Evolutionary conservation across 2,888 invertebrate genomes (phyloP).

Genomic region (Synergus umbraculus): DNA sequence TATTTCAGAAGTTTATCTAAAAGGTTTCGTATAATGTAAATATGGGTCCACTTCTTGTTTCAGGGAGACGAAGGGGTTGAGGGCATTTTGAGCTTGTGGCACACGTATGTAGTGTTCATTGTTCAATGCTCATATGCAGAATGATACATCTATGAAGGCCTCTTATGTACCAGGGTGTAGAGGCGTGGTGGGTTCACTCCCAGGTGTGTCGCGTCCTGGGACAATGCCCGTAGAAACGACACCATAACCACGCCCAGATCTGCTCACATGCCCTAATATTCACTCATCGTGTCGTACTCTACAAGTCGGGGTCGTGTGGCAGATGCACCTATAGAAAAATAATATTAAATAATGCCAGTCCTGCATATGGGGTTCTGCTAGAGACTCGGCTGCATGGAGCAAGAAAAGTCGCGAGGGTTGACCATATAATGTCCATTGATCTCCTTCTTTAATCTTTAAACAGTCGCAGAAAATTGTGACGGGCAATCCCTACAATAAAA

Average conservation of each 20-base stretch:
- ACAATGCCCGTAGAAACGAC: conserved; percentile 73
- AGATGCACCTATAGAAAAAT: conserved; percentile 65
- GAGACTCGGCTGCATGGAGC: conserved; percentile 48
- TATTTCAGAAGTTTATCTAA: neutral
- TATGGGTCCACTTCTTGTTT: conserved; percentile 9
- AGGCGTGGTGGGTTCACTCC: conserved; percentile 74
- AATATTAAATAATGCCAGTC: conserved; percentile 57
- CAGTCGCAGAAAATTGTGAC: neutral
- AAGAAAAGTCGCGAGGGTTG: conserved; percentile 42
- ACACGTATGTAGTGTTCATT: conserved; percentile 20
- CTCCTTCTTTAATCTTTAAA: conserved; percentile 34
- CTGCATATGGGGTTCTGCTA: conserved; percentile 43
- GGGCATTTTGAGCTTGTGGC: conserved; percentile 3
- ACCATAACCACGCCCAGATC: conserved; percentile 73
- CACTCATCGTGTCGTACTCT: conserved; percentile 60
- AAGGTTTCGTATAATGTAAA: neutral
- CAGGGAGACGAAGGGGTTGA: conserved; percentile 6
- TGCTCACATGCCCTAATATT: conserved; percentile 73
- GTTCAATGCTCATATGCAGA: conserved; percentile 49
- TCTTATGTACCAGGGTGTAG: conserved; percentile 66
- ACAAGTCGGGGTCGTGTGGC: conserved; percentile 61
- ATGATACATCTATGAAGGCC: conserved; percentile 58
- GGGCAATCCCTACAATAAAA: too few relatives aligned
- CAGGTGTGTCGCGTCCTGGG: conserved; percentile 73
- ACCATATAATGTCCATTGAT: conserved; percentile 49